Evolutionary conservation across 53 echinoderm and acorn worm species (phyloP), one percentile per base, ranked within the genome.

Genomic region (Zoroaster sp.): DNA sequence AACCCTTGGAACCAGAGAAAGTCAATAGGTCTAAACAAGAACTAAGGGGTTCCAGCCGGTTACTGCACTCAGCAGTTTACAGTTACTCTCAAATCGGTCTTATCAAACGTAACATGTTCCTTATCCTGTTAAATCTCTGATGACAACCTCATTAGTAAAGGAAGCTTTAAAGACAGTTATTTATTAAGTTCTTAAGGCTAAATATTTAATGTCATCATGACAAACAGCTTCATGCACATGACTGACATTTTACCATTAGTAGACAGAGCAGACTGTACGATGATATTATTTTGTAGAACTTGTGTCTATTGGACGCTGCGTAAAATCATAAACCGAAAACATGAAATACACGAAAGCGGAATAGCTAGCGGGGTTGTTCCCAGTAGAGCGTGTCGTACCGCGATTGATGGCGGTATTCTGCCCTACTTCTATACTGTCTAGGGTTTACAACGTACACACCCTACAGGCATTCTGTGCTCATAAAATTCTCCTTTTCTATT

Each of bases 21-120:
- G 66, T 80, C 80, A 66, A 80, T 66, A 80, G 28, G 28, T 43
- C 80, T 30, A 81, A 75, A 81, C 81, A 67, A 12, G 35, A 43
- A 35, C 43, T 65, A n/a, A n/a, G n/a, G n/a, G n/a, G n/a, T n/a
- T n/a, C n/a, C n/a, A n/a, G n/a, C n/a, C n/a, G n/a, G n/a, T n/a
- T n/a, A n/a, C n/a, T n/a, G n/a, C n/a, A n/a, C n/a, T n/a, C n/a
- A n/a, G n/a, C n/a, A n/a, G n/a, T n/a, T n/a, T n/a, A n/a, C n/a
- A n/a, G n/a, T n/a, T n/a, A n/a, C n/a, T n/a, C n/a, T n/a, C n/a
- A n/a, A 69, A 15, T 12, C 7, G 39, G 38, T 4, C 7, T 72
- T 72, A 42, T 18, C 73, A 18, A 14, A 41, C 20, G 40, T 18
- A n/a, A 73, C 73, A 73, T 40, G 42, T 40, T 40, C 42, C 73